Base-by-base conservation (phyloP, 2,888 invertebrate genomes). In the Seira musarum region DNA sequence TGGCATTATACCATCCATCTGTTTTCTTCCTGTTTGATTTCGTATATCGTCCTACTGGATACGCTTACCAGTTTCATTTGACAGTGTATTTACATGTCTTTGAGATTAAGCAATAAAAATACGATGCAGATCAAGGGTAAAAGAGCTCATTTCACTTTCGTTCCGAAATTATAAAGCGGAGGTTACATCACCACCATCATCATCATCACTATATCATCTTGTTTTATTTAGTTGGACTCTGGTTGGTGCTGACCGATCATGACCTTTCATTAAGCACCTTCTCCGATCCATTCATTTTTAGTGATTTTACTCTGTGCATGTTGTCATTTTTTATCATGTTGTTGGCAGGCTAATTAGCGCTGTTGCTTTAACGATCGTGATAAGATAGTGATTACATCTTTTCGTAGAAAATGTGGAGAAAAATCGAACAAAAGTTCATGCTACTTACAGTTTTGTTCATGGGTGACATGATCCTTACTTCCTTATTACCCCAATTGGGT, bases 221-320 rank as follows among this genome's bases (percentile, higher is more conserved):
- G n/a, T n/a, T n/a, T n/a, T n/a, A n/a, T n/a, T n/a, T 15, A 57
- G n/a, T 15, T 57, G 8, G 57, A 5, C n/a, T 57, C 13, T n/a
- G 13, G 17, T 57, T n/a, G 68, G 13, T 61, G 71, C 40, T 77
- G 77, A 71, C 77, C 70, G 70, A 77, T 70, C 60, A 66, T 70
- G 76, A 76, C 76, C 76, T 76, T 76, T 76, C 63, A 35, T 49
- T 3, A 17, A 65, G 65, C 30, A 19, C 13, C 2, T 30, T 22
- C 21, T 6, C 35, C 17, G 19, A 68, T 46, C 49, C 75, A 65
- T 76, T 64, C 15, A 1, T 63, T 24, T 2, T 13, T 17, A 22
- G 24, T 24, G 10, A 25, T 24, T 24, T n/a, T n/a, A n/a, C n/a
- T 68, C 22, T 1, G 1, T 5, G 22, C 15, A 2, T 22, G 24